Evolutionary conservation across 2,113 vertebrate species (phyloP).

Genomic region (Cavia porcellus): DNA sequence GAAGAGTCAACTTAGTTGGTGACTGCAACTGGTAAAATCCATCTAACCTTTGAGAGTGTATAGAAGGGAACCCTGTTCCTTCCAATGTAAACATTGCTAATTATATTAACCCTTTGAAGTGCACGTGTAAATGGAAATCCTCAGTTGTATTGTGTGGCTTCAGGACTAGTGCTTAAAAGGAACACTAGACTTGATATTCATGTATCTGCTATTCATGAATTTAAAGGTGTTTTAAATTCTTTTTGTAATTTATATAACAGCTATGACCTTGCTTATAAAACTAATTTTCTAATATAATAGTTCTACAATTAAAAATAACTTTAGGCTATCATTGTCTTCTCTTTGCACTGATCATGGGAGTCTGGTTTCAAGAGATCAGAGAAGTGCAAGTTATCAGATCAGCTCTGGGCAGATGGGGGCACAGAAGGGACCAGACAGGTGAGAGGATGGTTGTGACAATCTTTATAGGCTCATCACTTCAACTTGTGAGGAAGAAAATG

Average conservation of each 20-base stretch:
- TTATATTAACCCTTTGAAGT: background rate
- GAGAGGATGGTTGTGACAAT: constrained; percentile 29
- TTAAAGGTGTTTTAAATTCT: constrained; percentile 15
- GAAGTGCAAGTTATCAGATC: constrained; percentile 14
- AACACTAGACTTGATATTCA: background rate
- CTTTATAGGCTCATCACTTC: constrained; percentile 48
- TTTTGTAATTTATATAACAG: background rate
- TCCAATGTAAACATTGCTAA: background rate
- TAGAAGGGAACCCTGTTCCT: background rate
- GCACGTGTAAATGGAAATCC: background rate
- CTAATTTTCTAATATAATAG: background rate
- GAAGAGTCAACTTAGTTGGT: background rate
- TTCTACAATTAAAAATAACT: background rate
- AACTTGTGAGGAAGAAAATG: constrained; percentile 53
- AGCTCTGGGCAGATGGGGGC: constrained; percentile 49
- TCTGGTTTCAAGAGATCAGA: constrained; percentile 16
- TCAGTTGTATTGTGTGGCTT: background rate
- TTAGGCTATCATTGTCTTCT: background rate
- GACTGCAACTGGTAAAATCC: background rate
- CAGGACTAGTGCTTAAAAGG: background rate
- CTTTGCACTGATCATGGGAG: background rate
- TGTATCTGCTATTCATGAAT: background rate
- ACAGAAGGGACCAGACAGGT: constrained; percentile 61
- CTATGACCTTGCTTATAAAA: background rate
- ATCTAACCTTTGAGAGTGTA: background rate